Conservation (phyloP, 2,113 vertebrate genomes). For the Varanus komodoensis region DNA sequence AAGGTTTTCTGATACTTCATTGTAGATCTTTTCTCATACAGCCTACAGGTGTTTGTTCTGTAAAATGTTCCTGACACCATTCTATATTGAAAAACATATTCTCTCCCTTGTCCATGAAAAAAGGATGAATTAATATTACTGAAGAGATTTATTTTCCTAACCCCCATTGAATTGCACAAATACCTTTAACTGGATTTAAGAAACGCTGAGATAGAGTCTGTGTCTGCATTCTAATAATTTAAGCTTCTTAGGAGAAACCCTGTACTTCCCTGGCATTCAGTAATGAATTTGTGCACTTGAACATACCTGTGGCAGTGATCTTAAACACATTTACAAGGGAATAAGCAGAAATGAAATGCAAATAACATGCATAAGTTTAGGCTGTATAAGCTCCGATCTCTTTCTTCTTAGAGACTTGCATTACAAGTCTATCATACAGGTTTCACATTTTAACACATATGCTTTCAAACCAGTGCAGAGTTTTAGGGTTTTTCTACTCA, state of each 20-base stretch:
- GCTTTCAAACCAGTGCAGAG: background rate
- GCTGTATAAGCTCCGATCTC: background rate
- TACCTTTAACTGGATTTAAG: background rate
- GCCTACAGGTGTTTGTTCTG: background rate
- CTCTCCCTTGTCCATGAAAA: conserved; percentile 21
- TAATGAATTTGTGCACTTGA: background rate
- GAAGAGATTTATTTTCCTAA: background rate
- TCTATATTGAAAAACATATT: conserved; percentile 7
- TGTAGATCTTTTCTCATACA: conserved; percentile 31
- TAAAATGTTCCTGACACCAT: accelerated
- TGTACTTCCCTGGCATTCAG: background rate
- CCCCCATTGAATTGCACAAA: conserved; percentile 1
- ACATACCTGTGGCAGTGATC: background rate
- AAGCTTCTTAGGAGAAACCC: background rate
- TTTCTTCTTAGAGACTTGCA: background rate
- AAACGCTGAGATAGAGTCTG: conserved; percentile 18
- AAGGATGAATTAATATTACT: background rate
- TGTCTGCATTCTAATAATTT: background rate
- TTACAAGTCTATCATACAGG: background rate
- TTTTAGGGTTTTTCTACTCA: background rate
- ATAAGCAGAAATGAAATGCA: background rate
- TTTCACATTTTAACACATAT: too few species aligned
- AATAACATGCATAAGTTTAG: background rate
- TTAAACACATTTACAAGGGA: background rate
- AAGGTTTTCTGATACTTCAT: background rate